Base-by-base conservation (phyloP, 2,797 vertebrate genomes). In the Pipistrellus kuhlii region DNA sequence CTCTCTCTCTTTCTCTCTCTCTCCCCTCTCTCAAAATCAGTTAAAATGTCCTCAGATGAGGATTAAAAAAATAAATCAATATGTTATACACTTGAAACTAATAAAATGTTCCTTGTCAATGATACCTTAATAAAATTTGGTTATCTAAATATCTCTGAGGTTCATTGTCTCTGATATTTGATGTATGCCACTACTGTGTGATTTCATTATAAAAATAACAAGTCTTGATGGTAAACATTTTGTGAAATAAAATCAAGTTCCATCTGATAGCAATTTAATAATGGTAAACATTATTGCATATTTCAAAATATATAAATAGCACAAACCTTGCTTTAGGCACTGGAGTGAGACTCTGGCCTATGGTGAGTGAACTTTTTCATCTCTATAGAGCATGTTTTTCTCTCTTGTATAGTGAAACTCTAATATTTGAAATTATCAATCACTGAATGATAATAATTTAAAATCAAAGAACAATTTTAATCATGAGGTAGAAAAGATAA, bases 291-390 rank as follows among this genome's bases (percentile, higher is more conserved):
- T 81, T 76, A 77, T 68, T 85, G 44, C 69, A 64, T 92, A 72
- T 95, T 92, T 93, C 64, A 72, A 92, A 93, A 81, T 93, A 80
- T 59, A 46, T 69, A 92, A 77, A 20, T 77, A 27, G 71, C 72
- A 90, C 38, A 80, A 86, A 59, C 62, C 57, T 85, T 93, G 66
- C 59, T 83, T 90, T 9, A 13, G 71, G 55, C 57, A 17, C 30
- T 35, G 20, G 21, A 66, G 7, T 81, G 75, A 87, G 38, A 68
- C 75, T 76, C 18, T 73, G 44, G 59, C 64, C 51, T 20, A 55
- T 48, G 27, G 44, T 85, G 66, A 93, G 55, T 86, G 64, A 92
- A 62, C 14, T 20, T 77, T 89, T 85, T 78, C 59, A 71, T 80
- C 21, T 66, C 25, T 41, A 1, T 62, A 84, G 72, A 30, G 32